Base-by-base conservation (phyloP, 2,113 vertebrate species). In the Mugil cephalus region DNA sequence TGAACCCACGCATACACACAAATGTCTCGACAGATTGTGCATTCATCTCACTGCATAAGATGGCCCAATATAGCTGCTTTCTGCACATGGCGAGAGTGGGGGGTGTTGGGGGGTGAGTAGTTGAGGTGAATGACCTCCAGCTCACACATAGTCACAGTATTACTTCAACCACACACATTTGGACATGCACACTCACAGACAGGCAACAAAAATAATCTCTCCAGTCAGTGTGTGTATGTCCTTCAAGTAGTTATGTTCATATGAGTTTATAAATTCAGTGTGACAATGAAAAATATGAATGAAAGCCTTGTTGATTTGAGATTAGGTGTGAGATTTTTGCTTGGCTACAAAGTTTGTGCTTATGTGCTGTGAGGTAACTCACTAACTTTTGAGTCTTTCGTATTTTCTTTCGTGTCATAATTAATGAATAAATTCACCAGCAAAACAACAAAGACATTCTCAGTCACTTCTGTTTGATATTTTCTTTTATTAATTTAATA, bases 401-500 rank as follows among this genome's bases (percentile, higher is more conserved):
- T 30, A 30, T 18, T n/a, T 58, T 51, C 13, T 10, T 18, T 12
- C 47, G 59, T 38, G n/a, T 17, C 18, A 50, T 52, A 50, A 14
- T 59, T 51, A 34, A 21, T 11, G 0, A 63, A 12, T 3, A 71
- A 58, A 50, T 15, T 65, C 13, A 2, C 11, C 7, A 46, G 10
- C 5, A 34, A 30, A 70, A 69, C 9, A 55, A 67, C 36, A 69
- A 64, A 46, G 15, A 40, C 72, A 58, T 40, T 52, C 56, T 19
- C n/a, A 80, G 46, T 42, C 51, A 69, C 17, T 64, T 77, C 4
- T 51, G 15, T 70, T 21, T 65, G 10, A 62, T 53, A 46, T 13
- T 74, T 79, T 66, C 18, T 81, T 74, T 85, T 59, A 70, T 77
- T 79, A 30, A 30, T 74, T 78, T 70, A 69, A 54, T 55, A 84